Evolutionary conservation across 2,797 vertebrate genomes (phyloP), one percentile per base, ranked within the genome.

Genomic region (Xenopus petersii): DNA sequence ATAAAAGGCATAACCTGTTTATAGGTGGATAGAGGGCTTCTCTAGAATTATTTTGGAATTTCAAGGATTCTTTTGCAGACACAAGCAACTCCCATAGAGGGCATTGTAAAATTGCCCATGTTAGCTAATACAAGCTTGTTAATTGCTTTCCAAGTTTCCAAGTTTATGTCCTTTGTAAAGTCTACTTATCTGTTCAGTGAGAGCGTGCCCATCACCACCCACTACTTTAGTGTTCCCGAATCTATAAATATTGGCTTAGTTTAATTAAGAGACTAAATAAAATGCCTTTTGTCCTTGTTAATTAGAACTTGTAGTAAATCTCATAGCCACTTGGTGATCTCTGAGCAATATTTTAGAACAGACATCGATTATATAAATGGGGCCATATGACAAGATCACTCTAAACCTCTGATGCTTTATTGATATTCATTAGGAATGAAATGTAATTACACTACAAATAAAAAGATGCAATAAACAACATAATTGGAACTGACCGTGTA

Each of bases 241-340:
- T 21, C 46, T 54, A 64, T 75, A 70, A 64, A 75, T 75, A 75
- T 75, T 64, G 67, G 51, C 15, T 24, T 33, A 13, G 16, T 75
- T 70, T 75, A 64, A 59, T 75, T 81, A 81, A 81, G 80, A 80
- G 74, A 26, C 81, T 81, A 82, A 87, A 85, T 85, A 82, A 82
- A 82, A 67, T 74, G 15, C 64, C 36, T 47, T 81, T 83, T 80
- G 77, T 64, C n/a, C 74, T 79, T 64, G 49, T 76, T 84, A 83
- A 85, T 84, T 82, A 80, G 63, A 78, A 49, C 59, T 72, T 68
- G 54, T 63, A 80, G 68, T 85, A 84, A 81, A 82, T 81, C 46
- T 82, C 36, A 8, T 66, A 9, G 46, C 48, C 82, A 55, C 62
- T 81, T 70, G 75, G 72, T 77, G 73, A 75, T 81, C 51, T 79